Evolutionary conservation across 2,888 invertebrate species (phyloP).

Genomic region (Patella caerulea): DNA sequence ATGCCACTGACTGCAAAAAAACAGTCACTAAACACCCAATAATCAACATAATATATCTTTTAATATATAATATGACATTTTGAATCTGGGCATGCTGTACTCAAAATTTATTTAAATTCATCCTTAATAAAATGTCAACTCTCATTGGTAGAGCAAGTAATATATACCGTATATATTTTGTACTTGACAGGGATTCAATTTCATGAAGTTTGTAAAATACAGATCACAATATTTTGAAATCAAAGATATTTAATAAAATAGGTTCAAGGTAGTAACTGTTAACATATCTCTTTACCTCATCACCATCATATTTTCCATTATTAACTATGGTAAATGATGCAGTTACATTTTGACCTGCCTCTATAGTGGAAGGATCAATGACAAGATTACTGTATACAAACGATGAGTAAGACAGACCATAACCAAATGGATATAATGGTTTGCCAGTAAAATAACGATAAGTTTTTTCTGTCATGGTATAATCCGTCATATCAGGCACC

Average conservation of each 20-base stretch:
- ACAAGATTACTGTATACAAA: constrained; percentile 42
- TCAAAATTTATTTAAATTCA: too few relatives aligned
- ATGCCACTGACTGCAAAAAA: too few relatives aligned
- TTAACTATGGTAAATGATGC: constrained; percentile 50
- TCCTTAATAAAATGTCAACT: too few relatives aligned
- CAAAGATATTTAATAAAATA: neutral
- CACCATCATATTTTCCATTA: constrained; percentile 49
- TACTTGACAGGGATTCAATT: too few relatives aligned
- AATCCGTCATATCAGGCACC: constrained; percentile 48
- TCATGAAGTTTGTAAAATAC: too few relatives aligned
- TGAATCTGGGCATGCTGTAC: too few relatives aligned
- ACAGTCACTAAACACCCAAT: too few relatives aligned
- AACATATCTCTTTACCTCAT: constrained; percentile 50
- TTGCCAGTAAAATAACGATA: constrained; percentile 57
- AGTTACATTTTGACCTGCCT: constrained; percentile 49
- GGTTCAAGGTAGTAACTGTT: neutral
- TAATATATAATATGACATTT: too few relatives aligned
- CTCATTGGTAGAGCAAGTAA: too few relatives aligned
- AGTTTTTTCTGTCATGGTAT: constrained; percentile 56
- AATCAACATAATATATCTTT: too few relatives aligned
- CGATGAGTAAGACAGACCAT: constrained; percentile 53
- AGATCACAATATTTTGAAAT: too few relatives aligned
- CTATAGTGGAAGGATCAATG: constrained; percentile 34
- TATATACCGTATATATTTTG: too few relatives aligned
- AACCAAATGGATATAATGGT: constrained; percentile 62